Evolutionary conservation across 37 sponge, comb jelly and placozoan genomes (phyloP).

Genomic region (Tethya wilhelma): DNA sequence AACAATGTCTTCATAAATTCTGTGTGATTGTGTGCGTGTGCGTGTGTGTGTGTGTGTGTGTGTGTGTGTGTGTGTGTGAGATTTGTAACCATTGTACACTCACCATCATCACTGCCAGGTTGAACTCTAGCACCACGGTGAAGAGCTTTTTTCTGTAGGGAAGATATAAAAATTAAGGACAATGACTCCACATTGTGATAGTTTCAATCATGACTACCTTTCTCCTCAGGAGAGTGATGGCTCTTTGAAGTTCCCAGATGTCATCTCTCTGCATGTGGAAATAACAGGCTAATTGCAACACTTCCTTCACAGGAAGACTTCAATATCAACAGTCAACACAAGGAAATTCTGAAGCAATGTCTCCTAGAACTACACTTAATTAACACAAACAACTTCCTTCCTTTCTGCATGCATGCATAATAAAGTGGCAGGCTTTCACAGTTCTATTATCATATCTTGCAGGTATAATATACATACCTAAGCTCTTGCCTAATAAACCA

Average conservation of each 20-base stretch:
- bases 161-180: neutral
- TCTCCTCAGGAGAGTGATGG: constrained; percentile 73
- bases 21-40: no score
- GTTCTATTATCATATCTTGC: neutral
- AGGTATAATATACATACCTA: neutral
- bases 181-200: neutral
- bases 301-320: neutral
- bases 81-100: neutral
- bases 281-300: neutral
- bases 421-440: neutral
- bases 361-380: no score
- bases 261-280: constrained; percentile 31
- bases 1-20: constrained; percentile 69
- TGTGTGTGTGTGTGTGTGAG: no score
- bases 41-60: no score
- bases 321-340: no score
- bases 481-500: neutral
- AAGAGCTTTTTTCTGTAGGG: constrained; percentile 31
- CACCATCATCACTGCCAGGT: constrained; percentile 6
- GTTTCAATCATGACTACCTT: constrained; percentile 34
- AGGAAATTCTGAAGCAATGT: no score
- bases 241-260: constrained; percentile 75
- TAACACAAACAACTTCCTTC: no score
- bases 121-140: neutral
- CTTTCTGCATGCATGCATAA: no score